phyloP scores from a whole-genome alignment of 2,888 invertebrate genomes.

The Acanthosepion lycidas region DNA sequence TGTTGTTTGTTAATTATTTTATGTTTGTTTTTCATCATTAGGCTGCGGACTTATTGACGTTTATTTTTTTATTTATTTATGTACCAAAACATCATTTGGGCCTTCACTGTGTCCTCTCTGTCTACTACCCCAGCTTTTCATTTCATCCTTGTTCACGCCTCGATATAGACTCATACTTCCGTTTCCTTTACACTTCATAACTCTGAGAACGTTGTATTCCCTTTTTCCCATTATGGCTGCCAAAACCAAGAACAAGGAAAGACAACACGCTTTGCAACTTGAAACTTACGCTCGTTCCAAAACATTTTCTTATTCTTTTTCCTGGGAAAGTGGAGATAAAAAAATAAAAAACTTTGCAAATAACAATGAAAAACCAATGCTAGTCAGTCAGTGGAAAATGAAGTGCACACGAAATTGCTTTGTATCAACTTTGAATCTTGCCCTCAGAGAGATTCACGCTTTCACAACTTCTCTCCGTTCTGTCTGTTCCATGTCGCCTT shows the following conservation, averaged over 20 bases:
- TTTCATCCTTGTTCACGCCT: neutral
- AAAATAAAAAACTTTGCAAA: neutral
- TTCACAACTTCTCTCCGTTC: neutral
- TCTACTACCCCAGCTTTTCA: neutral
- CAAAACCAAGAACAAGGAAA: neutral
- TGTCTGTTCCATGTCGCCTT: neutral
- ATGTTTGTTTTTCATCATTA: no score
- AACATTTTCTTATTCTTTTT: no score
- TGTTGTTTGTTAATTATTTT: no score
- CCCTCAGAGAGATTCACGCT: neutral
- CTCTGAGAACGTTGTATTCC: neutral
- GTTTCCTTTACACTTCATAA: neutral
- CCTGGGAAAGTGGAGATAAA: neutral
- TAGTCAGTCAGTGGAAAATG: neutral
- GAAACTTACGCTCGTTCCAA: neutral
- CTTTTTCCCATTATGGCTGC: neutral
- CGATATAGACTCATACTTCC: neutral
- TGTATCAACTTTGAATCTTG: neutral
- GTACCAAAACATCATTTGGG: neutral
- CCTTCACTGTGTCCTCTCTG: neutral
- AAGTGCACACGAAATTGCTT: neutral
- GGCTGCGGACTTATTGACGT: neutral
- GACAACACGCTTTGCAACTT: neutral
- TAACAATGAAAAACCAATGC: neutral
- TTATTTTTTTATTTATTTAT: neutral